Base-by-base conservation (phyloP, 2,113 vertebrate species). In the Tenrec ecaudatus region DNA sequence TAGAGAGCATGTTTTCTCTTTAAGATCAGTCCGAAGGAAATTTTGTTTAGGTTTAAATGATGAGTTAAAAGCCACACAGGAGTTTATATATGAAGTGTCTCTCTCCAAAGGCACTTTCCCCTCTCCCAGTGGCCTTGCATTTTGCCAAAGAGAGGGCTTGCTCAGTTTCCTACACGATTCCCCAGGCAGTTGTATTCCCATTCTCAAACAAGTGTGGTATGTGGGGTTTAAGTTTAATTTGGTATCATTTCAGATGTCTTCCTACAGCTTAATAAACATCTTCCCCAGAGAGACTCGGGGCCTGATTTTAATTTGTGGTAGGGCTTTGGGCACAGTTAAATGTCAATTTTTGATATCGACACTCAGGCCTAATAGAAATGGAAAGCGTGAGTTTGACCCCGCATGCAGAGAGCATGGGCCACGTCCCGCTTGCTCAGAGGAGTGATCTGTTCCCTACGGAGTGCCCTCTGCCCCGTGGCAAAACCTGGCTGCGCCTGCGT, bases 271-370 rank as follows among this genome's bases (percentile, higher is more conserved):
- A 97, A 97, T 96, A 93, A 97, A 93, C 92, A 96, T 47, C 83
- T 96, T 98, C 96, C 96, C 95, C 94, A 89, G 85, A 95, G 91
- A 79, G 81, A 96, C 71, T 90, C 83, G 11, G 81, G 82, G 93
- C 96, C 97, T 98, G 98, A 98, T 97, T 98, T 98, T 98, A 97
- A 98, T 98, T 98, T 98, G 97, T 90, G 96, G 96, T 93, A 95
- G 80, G 75, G 91, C 97, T 98, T 97, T 90, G 90, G 97, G 96
- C 97, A 97, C 94, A 97, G 95, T 97, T 97, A 97, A 98, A 98
- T 43, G 97, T 97, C 97, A 97, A 95, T 97, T 97, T 96, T 93
- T 95, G 96, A 96, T 97, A 97, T 96, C 94, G 92, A 88, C 83
- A 81, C 89, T 76, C 97, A 97, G 85, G 40, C 38, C 75, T 95